Evolutionary conservation across 1,140 invertebrate species (phyloP).

Genomic region (Tetragonula clypearis): DNA sequence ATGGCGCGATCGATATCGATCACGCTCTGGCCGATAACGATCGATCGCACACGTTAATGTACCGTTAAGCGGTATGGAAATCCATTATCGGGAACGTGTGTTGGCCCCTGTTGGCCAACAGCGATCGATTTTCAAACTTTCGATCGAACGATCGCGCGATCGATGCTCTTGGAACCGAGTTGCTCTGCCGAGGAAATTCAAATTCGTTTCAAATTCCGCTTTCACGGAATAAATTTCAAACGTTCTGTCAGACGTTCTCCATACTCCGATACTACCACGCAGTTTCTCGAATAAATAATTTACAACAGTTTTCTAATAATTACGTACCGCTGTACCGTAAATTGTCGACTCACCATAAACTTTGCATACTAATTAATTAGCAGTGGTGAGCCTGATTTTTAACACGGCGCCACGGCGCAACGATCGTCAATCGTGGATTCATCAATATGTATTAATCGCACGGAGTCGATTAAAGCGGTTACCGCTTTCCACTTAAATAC

Average conservation of each 20-base stretch:
- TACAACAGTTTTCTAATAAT: constrained; percentile 2
- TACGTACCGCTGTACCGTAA: constrained; percentile 4
- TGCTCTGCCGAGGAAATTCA: neutral
- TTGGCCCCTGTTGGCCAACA: neutral
- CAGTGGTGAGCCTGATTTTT: neutral
- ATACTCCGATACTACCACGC: no score
- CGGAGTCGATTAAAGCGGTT: neutral
- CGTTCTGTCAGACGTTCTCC: no score
- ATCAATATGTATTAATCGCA: constrained; percentile 42
- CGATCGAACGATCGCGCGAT: neutral
- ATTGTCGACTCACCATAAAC: constrained; percentile 17
- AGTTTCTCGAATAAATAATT: neutral
- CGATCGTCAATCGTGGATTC: neutral
- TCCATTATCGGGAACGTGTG: constrained; percentile 52
- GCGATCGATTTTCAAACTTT: constrained; percentile 11
- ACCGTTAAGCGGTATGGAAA: constrained; percentile 55
- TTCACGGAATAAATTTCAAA: neutral
- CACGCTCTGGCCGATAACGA: constrained; percentile 58
- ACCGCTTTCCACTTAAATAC: neutral
- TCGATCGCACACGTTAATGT: constrained; percentile 33
- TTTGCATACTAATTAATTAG: constrained; percentile 31
- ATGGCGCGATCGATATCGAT: constrained; percentile 42
- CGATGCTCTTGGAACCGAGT: neutral
- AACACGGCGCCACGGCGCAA: neutral
- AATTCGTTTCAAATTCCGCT: neutral